Evolutionary conservation across 2,797 vertebrate species (phyloP).

Genomic region (Sebastolobus altivelis): DNA sequence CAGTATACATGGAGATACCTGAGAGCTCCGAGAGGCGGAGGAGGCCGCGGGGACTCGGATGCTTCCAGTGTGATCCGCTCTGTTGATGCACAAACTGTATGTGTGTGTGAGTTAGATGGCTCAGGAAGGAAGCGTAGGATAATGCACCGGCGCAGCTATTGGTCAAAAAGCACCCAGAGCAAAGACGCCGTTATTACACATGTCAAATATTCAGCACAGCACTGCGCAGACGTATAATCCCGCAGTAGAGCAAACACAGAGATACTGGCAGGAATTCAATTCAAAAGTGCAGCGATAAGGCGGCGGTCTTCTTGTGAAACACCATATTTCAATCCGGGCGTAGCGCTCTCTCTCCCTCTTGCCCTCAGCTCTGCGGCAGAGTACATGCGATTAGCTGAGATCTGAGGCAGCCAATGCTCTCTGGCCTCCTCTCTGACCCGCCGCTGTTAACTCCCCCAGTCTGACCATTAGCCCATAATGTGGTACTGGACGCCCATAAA

Average conservation of each 20-base stretch:
- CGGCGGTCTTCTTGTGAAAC: slow-evolving; percentile 37
- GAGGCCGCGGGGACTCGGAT: slow-evolving; percentile 12
- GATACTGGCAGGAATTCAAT: slow-evolving; percentile 44
- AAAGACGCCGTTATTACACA: slow-evolving; percentile 34
- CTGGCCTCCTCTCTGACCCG: slow-evolving; percentile 39
- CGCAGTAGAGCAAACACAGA: slow-evolving; percentile 41
- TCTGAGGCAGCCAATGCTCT: slow-evolving; percentile 36
- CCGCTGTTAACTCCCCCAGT: slow-evolving; percentile 41
- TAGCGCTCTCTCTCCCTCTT: slow-evolving; percentile 2
- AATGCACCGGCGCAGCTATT: slow-evolving; percentile 11
- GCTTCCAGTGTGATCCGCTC: slow-evolving; percentile 22
- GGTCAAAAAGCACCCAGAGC: slow-evolving; percentile 44
- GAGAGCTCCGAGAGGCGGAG: slow-evolving; percentile 53
- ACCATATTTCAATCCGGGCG: slow-evolving; percentile 36
- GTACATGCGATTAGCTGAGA: slow-evolving; percentile 40
- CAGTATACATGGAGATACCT: slow-evolving; percentile 73
- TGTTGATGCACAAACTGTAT: neutral
- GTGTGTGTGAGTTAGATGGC: neutral
- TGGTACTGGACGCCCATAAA: slow-evolving; percentile 21
- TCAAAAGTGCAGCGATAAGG: slow-evolving; percentile 38
- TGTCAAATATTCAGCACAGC: slow-evolving; percentile 47
- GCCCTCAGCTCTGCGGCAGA: slow-evolving; percentile 39
- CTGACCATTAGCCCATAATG: slow-evolving; percentile 44
- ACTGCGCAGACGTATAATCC: slow-evolving; percentile 39
- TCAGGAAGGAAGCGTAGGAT: slow-evolving; percentile 28